Percentiles rank a stretch among this genome's conserved stretches.
Evolutionary conservation across 1,140 invertebrate genomes (phyloP).

Genomic region (Oedothorax gibbosus): DNA sequence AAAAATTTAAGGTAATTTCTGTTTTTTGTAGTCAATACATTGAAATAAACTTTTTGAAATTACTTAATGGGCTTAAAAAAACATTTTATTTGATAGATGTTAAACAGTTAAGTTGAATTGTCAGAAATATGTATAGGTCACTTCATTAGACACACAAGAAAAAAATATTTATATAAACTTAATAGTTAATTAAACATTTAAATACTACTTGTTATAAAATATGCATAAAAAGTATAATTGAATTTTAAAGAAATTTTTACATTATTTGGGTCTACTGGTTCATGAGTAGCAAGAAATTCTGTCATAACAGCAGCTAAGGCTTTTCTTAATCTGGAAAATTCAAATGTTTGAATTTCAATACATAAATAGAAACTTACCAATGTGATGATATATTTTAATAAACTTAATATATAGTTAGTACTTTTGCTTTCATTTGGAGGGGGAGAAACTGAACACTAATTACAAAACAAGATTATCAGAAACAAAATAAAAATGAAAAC

Average conservation of each 20-base stretch:
- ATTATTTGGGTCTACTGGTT: constrained; percentile 36
- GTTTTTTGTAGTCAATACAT: not conserved
- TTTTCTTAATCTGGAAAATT: constrained; percentile 31
- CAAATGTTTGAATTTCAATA: not conserved
- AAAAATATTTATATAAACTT: not conserved
- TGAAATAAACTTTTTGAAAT: not conserved
- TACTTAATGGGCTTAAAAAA: no score
- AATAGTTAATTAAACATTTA: not conserved
- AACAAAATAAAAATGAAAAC: no score
- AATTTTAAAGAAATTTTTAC: constrained; percentile 5
- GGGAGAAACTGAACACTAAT: no score
- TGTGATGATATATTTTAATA: no score
- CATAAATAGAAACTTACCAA: no score
- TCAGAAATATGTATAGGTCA: no score
- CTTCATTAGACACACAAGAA: not conserved
- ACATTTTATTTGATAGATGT: no score
- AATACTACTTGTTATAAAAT: not conserved
- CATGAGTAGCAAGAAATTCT: constrained; percentile 17
- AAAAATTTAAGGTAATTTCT: not conserved
- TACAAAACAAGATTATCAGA: no score
- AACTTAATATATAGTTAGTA: no score
- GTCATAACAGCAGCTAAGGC: constrained; percentile 42
- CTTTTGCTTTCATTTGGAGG: no score
- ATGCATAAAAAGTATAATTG: not conserved
- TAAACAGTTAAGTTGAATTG: no score